Evolutionary conservation across 2,888 invertebrate genomes (phyloP), one percentile per base, ranked within the genome.

Genomic region (Drosophila demipolita): DNA sequence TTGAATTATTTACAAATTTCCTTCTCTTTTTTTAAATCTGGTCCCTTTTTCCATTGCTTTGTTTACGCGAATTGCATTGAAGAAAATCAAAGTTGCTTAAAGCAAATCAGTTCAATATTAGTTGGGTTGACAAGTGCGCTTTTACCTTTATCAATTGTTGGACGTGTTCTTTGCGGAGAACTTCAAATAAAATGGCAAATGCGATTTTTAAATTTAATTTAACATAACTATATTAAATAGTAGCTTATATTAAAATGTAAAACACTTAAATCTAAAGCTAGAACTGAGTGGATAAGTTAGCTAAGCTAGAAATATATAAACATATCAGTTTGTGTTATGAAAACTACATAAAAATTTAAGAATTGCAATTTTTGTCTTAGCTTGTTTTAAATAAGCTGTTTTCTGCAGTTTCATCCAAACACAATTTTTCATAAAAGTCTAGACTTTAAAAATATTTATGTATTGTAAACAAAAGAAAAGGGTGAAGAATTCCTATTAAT

Each of bases 1-100:
- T 20, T 78, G 66, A 74, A 73, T 66, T 66, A 66, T 77, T 69
- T 74, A 78, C 79, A 78, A 77, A 78, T 78, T 60, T 65, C 68
- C 5, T 78, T 77, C 63, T 69, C 23, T 78, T 77, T 68, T 52
- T 32, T n/a, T 5, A 50, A 50, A 50, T 42, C n/a, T 58, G 20
- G 57, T 61, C 60, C 75, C 57, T 66, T 78, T 71, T 75, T 60
- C 17, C n/a, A 7, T 7, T 15, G 15, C n/a, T 12, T 36, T 29
- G 7, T 45, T 12, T n/a, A 8, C 49, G 58, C 60, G 45, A 65
- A 63, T 52, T 73, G 64, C 42, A 49, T 38, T 49, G 36, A 59
- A 53, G 65, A 62, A 68, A 48, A 50, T 48, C 35, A 66, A 69
- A 78, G 69, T 45, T 63, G 74, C 69, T 69, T 74, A 69, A 49